Base-by-base conservation (phyloP, 37 sponge, comb jelly and placozoan genomes). In the Ianthella basta region DNA sequence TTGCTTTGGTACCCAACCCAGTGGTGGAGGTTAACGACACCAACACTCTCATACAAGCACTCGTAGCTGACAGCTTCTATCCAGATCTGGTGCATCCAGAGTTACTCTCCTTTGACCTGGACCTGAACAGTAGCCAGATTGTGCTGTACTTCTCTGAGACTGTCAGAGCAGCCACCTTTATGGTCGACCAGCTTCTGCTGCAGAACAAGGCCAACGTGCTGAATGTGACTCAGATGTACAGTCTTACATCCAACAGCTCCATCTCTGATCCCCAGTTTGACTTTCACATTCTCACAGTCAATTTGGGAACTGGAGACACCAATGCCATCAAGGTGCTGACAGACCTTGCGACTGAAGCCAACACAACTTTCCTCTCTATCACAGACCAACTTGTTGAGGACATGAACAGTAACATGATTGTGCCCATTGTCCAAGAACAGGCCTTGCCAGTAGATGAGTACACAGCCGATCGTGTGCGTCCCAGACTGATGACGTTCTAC, bases 101-200 rank as follows among this genome's bases (percentile, higher is more conserved):
- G 77, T 40, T 96, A 70, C 82, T 82, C 86, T 23, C 29, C 29
- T 96, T 96, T 87, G 94, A 94, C 55, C 88, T 96, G 44, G 90
- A 96, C 65, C 63, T 96, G 60, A 90, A 88, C 55, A 67, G 81
- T 34, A 83, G 94, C 37, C 69, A 85, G 37, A 73, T 96, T 34
- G 80, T 55, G 20, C 86, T 96, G 55, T 94, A 89, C 80, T 96
- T 96, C 87, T 91, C 94, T 35, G 97, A 96, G 70, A 96, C 97
- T 18, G 88, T 96, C 12, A 50, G 80, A 39, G 92, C 92, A 5
- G 56, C 88, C 54, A 90, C 88, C 5, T 59, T 96, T 27, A 87
- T 75, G 66, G 86, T 96, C 70, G 81, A 41, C 54, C 81, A 89
- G 72, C 87, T 96, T 23, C 85, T 87, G 14, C 72, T 96, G 33